These are phyloP conservation scores for Lophius americanus DNA, from an alignment of 2,797 vertebrate species.

Conservation along the genomic window DNA sequence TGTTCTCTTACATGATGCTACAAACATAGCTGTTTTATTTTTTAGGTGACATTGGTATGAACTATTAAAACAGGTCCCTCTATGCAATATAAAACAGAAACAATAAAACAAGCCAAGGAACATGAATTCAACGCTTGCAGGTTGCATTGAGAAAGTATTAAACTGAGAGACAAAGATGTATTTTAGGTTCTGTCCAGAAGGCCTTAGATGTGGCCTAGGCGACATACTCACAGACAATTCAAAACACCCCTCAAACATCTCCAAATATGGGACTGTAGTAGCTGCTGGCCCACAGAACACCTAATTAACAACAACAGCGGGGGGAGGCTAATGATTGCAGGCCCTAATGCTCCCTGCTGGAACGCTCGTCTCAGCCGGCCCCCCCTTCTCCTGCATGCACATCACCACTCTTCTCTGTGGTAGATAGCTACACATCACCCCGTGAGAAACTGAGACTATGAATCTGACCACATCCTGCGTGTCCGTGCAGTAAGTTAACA, in stretches of 20 bases:
- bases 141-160: constrained; percentile 9
- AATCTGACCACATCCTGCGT: constrained; percentile 83
- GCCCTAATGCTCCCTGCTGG: constrained; percentile 63
- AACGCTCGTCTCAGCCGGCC: constrained; percentile 46
- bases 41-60: too few species aligned
- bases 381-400: constrained; percentile 34
- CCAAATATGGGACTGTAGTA: constrained; percentile 49
- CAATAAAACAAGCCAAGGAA: too few species aligned
- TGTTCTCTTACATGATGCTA: too few species aligned
- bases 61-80: too few species aligned
- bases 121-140: background rate
- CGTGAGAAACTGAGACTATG: constrained; percentile 61
- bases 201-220: constrained; percentile 36
- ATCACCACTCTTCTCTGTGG: constrained; percentile 49
- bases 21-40: too few species aligned
- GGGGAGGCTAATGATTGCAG: constrained; percentile 39
- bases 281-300: constrained; percentile 28
- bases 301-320: constrained; percentile 44
- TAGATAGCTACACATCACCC: constrained; percentile 13
- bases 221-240: background rate
- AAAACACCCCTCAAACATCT: constrained; percentile 35
- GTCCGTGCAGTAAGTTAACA: constrained; percentile 55
- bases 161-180: constrained; percentile 16
- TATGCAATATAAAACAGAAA: too few species aligned
- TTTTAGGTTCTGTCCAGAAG: constrained; percentile 7